phyloP scores from a whole-genome alignment of 2,797 vertebrate genomes.

The Enteromius treurensis region DNA sequence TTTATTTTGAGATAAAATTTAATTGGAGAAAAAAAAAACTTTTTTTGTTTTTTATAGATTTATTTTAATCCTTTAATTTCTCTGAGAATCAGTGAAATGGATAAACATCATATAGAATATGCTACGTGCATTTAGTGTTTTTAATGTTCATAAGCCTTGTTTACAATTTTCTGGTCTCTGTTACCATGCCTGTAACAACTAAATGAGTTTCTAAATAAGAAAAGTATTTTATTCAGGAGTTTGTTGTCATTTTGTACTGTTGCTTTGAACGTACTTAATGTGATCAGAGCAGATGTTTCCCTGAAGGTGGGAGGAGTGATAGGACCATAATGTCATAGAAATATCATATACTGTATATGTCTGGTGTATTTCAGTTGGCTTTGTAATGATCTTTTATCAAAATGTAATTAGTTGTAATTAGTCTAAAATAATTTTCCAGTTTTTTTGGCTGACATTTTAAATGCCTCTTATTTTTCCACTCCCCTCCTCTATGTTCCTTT shows the following conservation, averaged over 20 bases:
- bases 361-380: neutral
- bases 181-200: neutral
- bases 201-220: neutral
- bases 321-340: neutral
- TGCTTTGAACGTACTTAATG: neutral
- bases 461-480: neutral
- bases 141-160: neutral
- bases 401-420: neutral
- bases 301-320: neutral
- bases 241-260: neutral
- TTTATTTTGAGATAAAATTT: neutral
- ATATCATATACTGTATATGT: neutral
- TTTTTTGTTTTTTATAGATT: neutral
- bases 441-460: neutral
- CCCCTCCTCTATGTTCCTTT: neutral
- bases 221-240: neutral
- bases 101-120: neutral
- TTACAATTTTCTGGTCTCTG: neutral
- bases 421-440: neutral
- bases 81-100: neutral
- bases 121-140: neutral
- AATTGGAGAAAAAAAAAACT: neutral
- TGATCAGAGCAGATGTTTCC: neutral
- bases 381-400: conserved; percentile 18
- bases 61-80: neutral